Conservation (phyloP, 2,113 vertebrate species). For the Pseudolaguvia tuberculata region DNA sequence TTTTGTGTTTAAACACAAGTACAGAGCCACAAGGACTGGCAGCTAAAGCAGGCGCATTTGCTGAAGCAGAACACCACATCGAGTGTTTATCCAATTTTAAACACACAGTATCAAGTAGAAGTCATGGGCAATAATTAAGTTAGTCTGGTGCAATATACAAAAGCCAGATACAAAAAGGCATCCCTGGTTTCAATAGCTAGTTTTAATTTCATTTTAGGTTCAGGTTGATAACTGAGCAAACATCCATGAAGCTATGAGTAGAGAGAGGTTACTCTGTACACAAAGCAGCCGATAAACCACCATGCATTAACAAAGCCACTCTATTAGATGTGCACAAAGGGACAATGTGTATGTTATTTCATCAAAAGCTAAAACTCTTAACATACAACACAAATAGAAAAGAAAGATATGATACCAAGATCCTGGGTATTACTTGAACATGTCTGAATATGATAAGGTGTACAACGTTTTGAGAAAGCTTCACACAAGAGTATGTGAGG, state of each 20-base stretch:
- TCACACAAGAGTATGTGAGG: no score
- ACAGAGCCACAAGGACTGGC: conserved; percentile 4
- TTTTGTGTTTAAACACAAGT: conserved; percentile 10
- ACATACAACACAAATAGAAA: not conserved
- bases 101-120: conserved; percentile 14
- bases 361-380: not conserved
- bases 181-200: not conserved
- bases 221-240: not conserved
- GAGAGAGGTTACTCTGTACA: not conserved
- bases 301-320: not conserved
- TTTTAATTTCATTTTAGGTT: not conserved
- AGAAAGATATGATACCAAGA: not conserved
- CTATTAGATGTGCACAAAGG: not conserved
- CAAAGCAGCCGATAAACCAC: not conserved
- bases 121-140: conserved; percentile 13
- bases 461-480: no score
- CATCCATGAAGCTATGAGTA: not conserved
- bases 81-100: conserved; percentile 26
- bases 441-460: not conserved
- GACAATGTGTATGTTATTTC: not conserved
- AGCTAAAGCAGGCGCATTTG: not conserved
- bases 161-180: not conserved
- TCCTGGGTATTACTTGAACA: not conserved
- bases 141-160: not conserved
- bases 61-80: conserved; percentile 22